These are phyloP conservation scores for Leptodactylus fallax DNA, from an alignment of 2,797 vertebrate species.

Conservation along the genomic window DNA sequence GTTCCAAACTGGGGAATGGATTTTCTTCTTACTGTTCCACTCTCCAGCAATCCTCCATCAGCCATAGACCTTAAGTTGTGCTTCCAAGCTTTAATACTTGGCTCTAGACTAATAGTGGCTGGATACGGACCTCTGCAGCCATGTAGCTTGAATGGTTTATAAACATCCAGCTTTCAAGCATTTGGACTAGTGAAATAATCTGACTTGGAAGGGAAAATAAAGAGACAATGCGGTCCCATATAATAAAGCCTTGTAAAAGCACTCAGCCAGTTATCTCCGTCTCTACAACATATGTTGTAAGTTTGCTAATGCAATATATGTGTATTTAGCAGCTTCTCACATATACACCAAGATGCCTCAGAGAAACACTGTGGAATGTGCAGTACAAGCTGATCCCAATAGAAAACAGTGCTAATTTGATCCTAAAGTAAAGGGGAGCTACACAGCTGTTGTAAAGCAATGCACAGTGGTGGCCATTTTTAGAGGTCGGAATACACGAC, in stretches of 20 bases:
- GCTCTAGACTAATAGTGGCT: not conserved
- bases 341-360: conserved; percentile 35
- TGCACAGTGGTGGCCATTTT: conserved; percentile 47
- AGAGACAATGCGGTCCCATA: conserved; percentile 10
- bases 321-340: conserved; percentile 58
- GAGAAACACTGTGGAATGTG: conserved; percentile 51
- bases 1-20: not conserved
- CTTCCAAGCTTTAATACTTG: not conserved
- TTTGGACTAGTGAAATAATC: not conserved
- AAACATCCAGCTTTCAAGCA: not conserved
- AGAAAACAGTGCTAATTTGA: conserved; percentile 55
- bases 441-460: conserved; percentile 42
- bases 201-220: conserved; percentile 10
- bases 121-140: not conserved
- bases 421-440: conserved; percentile 22
- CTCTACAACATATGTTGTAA: conserved; percentile 35
- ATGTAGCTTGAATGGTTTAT: not conserved
- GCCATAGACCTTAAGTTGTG: not conserved
- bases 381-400: conserved; percentile 36
- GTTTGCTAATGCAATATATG: conserved; percentile 41
- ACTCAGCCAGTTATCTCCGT: conserved; percentile 23
- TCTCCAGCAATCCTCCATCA: not conserved
- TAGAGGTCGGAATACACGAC: conserved; percentile 39
- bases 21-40: not conserved
- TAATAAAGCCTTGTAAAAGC: conserved; percentile 29